These are phyloP conservation scores for Poeciliopsis presidionis DNA, from an alignment of 2,797 vertebrate species.

Conservation along the genomic window DNA sequence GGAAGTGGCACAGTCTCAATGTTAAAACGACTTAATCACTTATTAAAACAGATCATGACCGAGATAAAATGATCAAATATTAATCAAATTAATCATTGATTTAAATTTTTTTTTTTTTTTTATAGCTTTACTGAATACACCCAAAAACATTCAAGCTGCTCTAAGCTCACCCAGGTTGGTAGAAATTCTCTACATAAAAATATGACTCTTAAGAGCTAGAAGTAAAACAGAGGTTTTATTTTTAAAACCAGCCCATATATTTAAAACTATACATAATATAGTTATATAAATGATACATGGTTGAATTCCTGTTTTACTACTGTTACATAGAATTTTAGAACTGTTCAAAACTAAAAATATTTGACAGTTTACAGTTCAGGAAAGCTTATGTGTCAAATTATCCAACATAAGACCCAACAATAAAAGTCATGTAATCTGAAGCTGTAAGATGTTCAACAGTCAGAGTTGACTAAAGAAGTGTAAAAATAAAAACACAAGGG, in stretches of 20 bases:
- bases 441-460: background rate
- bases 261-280: slow-evolving; percentile 56
- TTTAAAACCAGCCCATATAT: slow-evolving; percentile 35
- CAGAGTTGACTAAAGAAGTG: background rate
- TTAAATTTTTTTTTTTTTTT: no score
- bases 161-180: background rate
- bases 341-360: slow-evolving; percentile 7
- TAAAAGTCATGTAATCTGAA: slow-evolving; percentile 12
- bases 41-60: background rate
- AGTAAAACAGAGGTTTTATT: background rate
- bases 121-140: background rate
- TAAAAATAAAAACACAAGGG: slow-evolving; percentile 19
- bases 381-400: background rate
- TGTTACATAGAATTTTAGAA: slow-evolving; percentile 52
- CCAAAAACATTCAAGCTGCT: background rate
- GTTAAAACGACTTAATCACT: background rate
- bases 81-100: background rate
- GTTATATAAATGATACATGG: slow-evolving; percentile 37
- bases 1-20: no score
- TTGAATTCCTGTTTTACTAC: slow-evolving; percentile 36
- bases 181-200: background rate
- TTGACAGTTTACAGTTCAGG: background rate
- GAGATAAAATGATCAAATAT: background rate
- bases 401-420: slow-evolving; percentile 4
- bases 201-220: background rate